Evolutionary conservation across 2,797 vertebrate genomes (phyloP), one percentile per base, ranked within the genome.

Genomic region (Bradypus variegatus): DNA sequence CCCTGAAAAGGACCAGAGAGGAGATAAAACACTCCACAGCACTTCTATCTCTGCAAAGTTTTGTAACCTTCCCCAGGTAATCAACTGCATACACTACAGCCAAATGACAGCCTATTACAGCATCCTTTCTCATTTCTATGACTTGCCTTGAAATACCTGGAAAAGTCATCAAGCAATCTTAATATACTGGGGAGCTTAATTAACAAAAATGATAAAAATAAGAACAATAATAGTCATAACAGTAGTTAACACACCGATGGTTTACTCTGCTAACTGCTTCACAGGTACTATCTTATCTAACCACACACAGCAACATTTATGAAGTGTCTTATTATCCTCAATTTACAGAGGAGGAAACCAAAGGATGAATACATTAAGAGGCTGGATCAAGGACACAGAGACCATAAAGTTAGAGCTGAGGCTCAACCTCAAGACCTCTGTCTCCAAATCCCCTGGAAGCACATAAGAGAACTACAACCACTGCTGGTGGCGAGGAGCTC

Each of bases 321-420:
- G 48, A 92, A 85, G 45, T 65, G 70, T 69, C 38, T 58, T 79
- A 31, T 93, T 55, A 89, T 45, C 9, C n/a, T 84, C 55, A 53
- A 90, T 95, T 93, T 70, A 75, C n/a, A 86, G 84, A 92, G 33
- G n/a, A 91, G 81, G 80, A 76, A 85, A 76, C n/a, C 41, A 11
- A 69, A 86, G 86, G 77, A 41, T 64, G 84, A 70, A 13, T 9
- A 84, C 76, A 67, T 65, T 83, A 85, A 93, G 31, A 76, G n/a
- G 53, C 27, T 4, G 82, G 55, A 79, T 80, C 4, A 65, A 67
- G 75, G 58, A 72, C 25, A 60, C 25, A 16, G 69, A 93, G 31
- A 27, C 72, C 70, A 86, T 33, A 33, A 45, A 94, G 76, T 75
- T 25, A 73, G 45, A 94, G 70, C 76, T 86, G 75, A 86, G 85